Base-by-base conservation (phyloP, 1,140 invertebrate genomes). In the Apis florea region DNA sequence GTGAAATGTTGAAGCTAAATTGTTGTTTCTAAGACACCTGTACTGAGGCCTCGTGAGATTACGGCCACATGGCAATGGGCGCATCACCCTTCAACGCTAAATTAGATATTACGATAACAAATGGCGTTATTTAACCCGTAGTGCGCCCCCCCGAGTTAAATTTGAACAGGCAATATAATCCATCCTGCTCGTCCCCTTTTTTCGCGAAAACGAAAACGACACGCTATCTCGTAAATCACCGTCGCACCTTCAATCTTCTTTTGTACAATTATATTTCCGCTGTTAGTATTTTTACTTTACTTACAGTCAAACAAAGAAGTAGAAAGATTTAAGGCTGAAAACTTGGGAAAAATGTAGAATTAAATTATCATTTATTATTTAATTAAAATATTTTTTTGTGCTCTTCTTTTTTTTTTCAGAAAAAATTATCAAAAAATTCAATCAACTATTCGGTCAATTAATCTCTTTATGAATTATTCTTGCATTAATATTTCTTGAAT, bases 21-120 rank as follows among this genome's bases (percentile, higher is more conserved):
- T 66, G 77, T 85, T 86, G 63, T 86, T 83, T 54, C 71, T 74
- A 86, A 86, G 76, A 85, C 84, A 74, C 84, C 84, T 83, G 75
- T 89, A 85, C 78, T 79, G 77, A 51, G 73, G 40, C 69, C 72
- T 77, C 87, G 87, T 89, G 88, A 86, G 88, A 89, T 89, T 68
- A 78, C 83, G 56, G 79, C 87, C 88, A 89, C 67, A 86, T 89
- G 88, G 77, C 54, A 19, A 58, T 24, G 21, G 49, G 31, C 68
- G n/a, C 82, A 72, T 84, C 78, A 70, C 69, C 82, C 79, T 76
- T 87, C 77, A 73, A 78, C 77, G 66, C 79, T 66, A 86, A 86
- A 86, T 86, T 88, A 87, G 86, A 88, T 88, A 85, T 88, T 88
- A 86, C 81, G 81, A 86, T 86, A 88, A 79, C 80, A 88, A 88